Evolutionary conservation across 2,797 vertebrate genomes (phyloP).

Genomic region (Geotrypetes seraphini): DNA sequence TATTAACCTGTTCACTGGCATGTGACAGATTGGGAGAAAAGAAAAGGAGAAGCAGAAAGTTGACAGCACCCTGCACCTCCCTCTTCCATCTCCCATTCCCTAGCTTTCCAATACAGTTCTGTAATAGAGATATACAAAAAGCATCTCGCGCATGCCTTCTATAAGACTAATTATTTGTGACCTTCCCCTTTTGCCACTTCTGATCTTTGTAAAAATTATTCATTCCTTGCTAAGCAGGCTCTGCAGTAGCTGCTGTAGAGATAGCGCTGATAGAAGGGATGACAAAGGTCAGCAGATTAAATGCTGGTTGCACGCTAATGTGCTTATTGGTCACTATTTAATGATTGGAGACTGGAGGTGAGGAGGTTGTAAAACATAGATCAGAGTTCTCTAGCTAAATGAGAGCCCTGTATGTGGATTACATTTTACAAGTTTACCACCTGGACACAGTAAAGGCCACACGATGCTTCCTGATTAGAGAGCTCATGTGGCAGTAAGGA

Average conservation of each 20-base stretch:
- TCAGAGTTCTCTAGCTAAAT: slow-evolving; percentile 24
- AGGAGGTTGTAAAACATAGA: slow-evolving; percentile 23
- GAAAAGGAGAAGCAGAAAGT: neutral
- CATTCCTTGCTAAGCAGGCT: too few relatives aligned
- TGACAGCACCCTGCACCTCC: too few relatives aligned
- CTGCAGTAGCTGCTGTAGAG: neutral
- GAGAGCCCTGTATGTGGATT: slow-evolving; percentile 24
- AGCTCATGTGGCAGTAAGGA: too few relatives aligned
- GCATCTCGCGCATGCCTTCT: neutral
- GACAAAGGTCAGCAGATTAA: slow-evolving; percentile 8
- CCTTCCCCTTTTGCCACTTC: slow-evolving; percentile 1
- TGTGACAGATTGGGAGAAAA: slow-evolving; percentile 18
- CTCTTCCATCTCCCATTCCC: too few relatives aligned
- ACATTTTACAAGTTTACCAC: too few relatives aligned
- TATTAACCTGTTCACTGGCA: slow-evolving; percentile 19
- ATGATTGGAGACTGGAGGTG: neutral
- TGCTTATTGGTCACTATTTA: slow-evolving; percentile 16
- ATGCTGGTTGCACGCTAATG: slow-evolving; percentile 10
- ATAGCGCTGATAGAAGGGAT: neutral
- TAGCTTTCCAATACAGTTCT: too few relatives aligned
- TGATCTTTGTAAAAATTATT: slow-evolving; percentile 5
- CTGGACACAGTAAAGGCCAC: too few relatives aligned
- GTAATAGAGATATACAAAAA: neutral
- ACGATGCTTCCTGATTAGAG: too few relatives aligned
- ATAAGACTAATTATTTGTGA: slow-evolving; percentile 14